Evolutionary conservation across 1,140 invertebrate genomes (phyloP), one percentile per base, ranked within the genome.

Genomic region (Wiebesia pumilae): DNA sequence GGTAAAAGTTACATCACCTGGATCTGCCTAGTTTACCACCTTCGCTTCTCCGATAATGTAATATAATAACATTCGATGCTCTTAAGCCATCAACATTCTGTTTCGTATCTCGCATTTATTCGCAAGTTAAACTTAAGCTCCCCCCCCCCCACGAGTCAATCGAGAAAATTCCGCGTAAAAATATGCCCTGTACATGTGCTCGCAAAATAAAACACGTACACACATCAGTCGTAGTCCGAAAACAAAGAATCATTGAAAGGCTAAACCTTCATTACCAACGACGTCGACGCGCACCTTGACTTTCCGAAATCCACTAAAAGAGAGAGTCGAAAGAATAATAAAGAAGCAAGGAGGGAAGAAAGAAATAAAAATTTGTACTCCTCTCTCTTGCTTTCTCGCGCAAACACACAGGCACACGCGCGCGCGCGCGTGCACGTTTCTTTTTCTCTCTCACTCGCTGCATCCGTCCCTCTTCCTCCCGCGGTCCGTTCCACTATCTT

Each of bases 241-340:
- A 33, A 69, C n/a, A 69, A 40, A 75, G 24, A 79, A 79, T 58
- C 47, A 33, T 33, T 58, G 79, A 27, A 65, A 40, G 79, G 35
- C 40, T 38, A 40, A 62, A 21, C 51, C 79, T 43, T 81, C 77
- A 6, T 47, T 12, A 77, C 12, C 43, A 19, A 33, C 58, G n/a
- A n/a, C 47, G 51, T 47, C 73, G 35, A 47, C 69, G 69, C 27
- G 38, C 35, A 83, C 82, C 83, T 79, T 84, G 83, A 65, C 75
- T 79, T 84, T 79, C 62, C 75, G 83, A 47, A 79, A 79, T 40
- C 7, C 33, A 12, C 33, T 19, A 62, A 62, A 27, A 62, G 58
- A 62, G 7, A 58, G 54, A 19, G 2, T 10, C 19, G 1, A 54
- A 54, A 54, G 30, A 80, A 38, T 30, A 33, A n/a, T n/a, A n/a